Evolutionary conservation across 2,113 vertebrate genomes (phyloP), one percentile per base, ranked within the genome.

Genomic region (Erythrocercus mccallii): DNA sequence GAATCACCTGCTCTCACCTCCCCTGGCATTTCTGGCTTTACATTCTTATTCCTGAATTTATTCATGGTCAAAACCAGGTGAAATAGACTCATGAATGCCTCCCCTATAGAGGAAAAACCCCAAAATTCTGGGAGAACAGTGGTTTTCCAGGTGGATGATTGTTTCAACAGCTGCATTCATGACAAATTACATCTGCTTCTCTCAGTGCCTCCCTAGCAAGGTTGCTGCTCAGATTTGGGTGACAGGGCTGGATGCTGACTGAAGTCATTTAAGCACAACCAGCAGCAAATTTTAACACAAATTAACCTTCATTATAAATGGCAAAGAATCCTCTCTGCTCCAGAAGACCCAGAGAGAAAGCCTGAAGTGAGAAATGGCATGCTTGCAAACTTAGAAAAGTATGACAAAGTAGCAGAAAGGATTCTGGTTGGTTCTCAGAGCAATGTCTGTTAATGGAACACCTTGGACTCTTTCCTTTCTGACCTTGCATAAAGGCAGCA

Each of bases 81-180:
- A 48, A 82, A 80, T 5, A 87, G 69, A 56, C 5, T 66, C 1
- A 0, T 0, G 1, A 16, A 3, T 71, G 27, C 14, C 33, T 66
- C 37, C 9, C 4, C 77, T 64, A 64, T 0, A 14, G 21, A 17
- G 30, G 14, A 47, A 33, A 74, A 66, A 84, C 27, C 0, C 0
- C 20, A 70, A 33, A 83, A 30, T 64, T 88, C 45, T 56, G 42
- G 13, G 5, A 78, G 10, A 48, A 61, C 7, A 28, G 37, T 44
- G 15, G 3, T 65, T 48, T 80, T 79, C 31, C 45, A 45, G 0
- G 3, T 19, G 9, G 54, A 44, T 20, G n/a, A 37, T 8, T 61
- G 18, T 45, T 66, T 23, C 10, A 47, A 35, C 20, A 74, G 44
- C 38, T 74, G 35, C 21, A 74, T 64, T 84, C 38, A 47, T 14